Evolutionary conservation across 2,113 vertebrate genomes (phyloP).

Genomic region (Oreochromis spilurus): DNA sequence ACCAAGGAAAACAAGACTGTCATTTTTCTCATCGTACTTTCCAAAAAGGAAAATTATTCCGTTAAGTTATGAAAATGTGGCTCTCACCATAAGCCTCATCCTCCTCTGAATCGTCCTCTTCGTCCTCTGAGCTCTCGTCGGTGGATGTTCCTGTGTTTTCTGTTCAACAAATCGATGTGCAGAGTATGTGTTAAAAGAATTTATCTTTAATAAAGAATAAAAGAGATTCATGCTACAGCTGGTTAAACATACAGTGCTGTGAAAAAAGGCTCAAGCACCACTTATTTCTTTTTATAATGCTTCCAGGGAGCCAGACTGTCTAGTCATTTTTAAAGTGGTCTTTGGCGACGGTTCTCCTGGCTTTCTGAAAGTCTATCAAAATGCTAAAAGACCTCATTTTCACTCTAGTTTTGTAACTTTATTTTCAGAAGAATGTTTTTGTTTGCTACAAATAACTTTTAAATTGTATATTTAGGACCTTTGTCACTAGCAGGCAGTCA

Average conservation of each 20-base stretch:
- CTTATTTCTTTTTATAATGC: not conserved
- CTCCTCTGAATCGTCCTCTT: constrained; percentile 49
- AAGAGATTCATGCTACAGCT: not conserved
- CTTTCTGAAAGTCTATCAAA: not conserved
- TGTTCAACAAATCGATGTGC: not conserved
- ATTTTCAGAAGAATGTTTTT: not conserved
- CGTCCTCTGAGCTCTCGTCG: constrained; percentile 66
- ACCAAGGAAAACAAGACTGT: not conserved
- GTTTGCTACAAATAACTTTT: not conserved
- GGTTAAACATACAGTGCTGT: not conserved
- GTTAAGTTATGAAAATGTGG: not conserved
- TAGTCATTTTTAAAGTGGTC: not conserved
- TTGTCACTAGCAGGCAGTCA: not conserved
- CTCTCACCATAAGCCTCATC: constrained; percentile 50
- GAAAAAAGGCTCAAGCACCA: not conserved
- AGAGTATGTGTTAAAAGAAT: not conserved
- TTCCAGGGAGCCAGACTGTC: not conserved
- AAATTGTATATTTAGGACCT: not conserved
- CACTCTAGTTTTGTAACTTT: not conserved
- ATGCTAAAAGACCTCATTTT: not conserved
- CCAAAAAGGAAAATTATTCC: not conserved
- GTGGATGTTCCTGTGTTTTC: constrained; percentile 55
- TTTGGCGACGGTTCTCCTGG: not conserved
- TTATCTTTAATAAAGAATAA: not conserved
- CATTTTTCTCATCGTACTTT: not conserved